Evolutionary conservation across 2,797 vertebrate species (phyloP).

Genomic region (Sphenodon punctatus): DNA sequence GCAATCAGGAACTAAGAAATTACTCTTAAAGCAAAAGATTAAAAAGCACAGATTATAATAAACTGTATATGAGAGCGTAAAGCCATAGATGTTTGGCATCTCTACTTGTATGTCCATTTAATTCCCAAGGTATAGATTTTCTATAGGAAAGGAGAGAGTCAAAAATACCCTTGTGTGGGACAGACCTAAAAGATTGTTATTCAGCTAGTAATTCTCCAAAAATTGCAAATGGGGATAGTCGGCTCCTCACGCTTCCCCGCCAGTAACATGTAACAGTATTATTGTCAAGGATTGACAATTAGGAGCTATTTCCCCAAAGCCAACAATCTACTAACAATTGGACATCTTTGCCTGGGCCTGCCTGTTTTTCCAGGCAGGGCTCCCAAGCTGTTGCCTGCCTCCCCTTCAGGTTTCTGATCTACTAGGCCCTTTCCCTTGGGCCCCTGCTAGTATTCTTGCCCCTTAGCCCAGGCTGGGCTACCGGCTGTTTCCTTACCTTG

Average conservation of each 20-base stretch:
- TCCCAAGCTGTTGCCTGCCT: no score
- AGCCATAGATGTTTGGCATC: neutral
- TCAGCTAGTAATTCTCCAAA: neutral
- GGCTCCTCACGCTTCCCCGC: neutral
- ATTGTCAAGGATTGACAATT: constrained; percentile 7
- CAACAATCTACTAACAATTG: no score
- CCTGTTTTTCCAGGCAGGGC: no score
- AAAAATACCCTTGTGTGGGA: constrained; percentile 4
- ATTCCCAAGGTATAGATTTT: neutral
- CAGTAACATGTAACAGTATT: neutral
- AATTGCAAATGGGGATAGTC: neutral
- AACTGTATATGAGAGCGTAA: neutral
- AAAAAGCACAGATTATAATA: neutral
- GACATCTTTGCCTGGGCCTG: no score
- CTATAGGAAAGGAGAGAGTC: neutral
- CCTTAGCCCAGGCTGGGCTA: no score
- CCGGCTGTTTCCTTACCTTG: no score
- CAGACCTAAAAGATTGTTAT: neutral
- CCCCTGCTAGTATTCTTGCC: no score
- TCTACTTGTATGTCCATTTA: neutral
- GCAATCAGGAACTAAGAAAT: neutral
- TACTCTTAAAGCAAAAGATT: neutral
- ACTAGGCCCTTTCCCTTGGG: no score
- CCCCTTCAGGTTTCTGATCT: no score
- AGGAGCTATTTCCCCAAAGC: no score